Evolutionary conservation across 2,888 invertebrate genomes (phyloP), one percentile per base, ranked within the genome.

Genomic region (Pegoplata infirma): DNA sequence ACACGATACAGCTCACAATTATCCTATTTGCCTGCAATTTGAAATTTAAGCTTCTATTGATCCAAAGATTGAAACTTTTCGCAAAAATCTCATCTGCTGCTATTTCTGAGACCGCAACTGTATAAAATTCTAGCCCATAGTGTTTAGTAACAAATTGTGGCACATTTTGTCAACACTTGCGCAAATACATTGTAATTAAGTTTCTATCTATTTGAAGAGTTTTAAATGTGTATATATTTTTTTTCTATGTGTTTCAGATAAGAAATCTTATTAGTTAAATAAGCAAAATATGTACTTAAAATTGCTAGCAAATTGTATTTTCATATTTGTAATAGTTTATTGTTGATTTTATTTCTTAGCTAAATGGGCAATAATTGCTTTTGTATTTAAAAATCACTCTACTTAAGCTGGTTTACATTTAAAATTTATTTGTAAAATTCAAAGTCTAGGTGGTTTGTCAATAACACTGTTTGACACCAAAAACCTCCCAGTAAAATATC

Each of bases 281-380:
- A 40, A 40, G 32, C 44, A 25, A 40, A 40, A 40, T 40, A n/a
- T n/a, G n/a, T n/a, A n/a, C n/a, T n/a, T n/a, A n/a, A n/a, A n/a
- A n/a, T n/a, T n/a, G n/a, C n/a, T n/a, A n/a, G 32, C 10, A 32
- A 32, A 44, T n/a, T n/a, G n/a, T n/a, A n/a, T n/a, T n/a, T n/a
- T n/a, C n/a, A n/a, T n/a, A 19, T 5, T 3, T 55, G 16, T 47
- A 56, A 56, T 10, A 19, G n/a, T 28, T n/a, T n/a, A 56, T 23
- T 72, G 21, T 63, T 72, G 46, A 55, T 46, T 55, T 46, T 55
- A 36, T 47, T n/a, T 36, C 32, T 23, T n/a, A 63, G 47, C 23
- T 63, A 23, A 72, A 72, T 72, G 55, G 47, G 51, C 14, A 66
- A 66, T 59, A 69, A 25, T 74, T 66, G 56, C 46, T 53, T 66